Evolutionary conservation across 2,888 invertebrate genomes (phyloP), one percentile per base, ranked within the genome.

Genomic region (Hanleya hanleyi): DNA sequence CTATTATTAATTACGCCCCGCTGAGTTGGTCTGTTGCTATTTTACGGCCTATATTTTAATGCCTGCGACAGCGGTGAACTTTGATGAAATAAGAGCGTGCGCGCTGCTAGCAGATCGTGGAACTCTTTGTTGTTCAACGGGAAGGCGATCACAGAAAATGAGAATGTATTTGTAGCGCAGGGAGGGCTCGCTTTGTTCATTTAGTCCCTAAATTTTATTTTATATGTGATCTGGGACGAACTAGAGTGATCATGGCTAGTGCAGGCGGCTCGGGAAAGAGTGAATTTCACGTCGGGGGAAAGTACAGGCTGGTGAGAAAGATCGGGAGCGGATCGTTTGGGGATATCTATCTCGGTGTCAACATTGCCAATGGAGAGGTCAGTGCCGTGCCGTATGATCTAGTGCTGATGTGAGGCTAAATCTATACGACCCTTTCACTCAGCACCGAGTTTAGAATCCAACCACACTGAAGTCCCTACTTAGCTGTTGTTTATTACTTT

Each of bases 281-380:
- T 12, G 90, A 90, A 75, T 90, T 90, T 81, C 77, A 89, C 67
- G 87, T 90, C 68, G 86, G 85, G 49, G 87, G 87, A 67, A 90
- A 90, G 78, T 90, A 90, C 79, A 84, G 87, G 75, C 83, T 90
- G 66, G 86, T 90, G 18, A 78, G 90, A 71, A 90, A 90, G 79
- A 90, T 90, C 69, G 90, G 90, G 67, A 89, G 89, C 82, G 90
- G 90, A 38, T 90, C 90, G 4, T 90, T 90, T 79, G 90, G 90
- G 47, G 90, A 90, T 77, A 90, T 90, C 73, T 90, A 90, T 77
- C 81, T 90, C 61, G 88, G 89, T 33, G 88, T 90, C 67, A 89
- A 89, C 78, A 85, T 87, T 61, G 79, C 87, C 18, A 89, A 86
- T 81, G 90, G 89, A 70, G 89, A 90, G 86, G 89, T 89, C 74